Percentiles rank a stretch among this genome's conserved stretches.
Evolutionary conservation across 1,140 invertebrate genomes (phyloP).

Genomic region (Acromyrmex heyeri): DNA sequence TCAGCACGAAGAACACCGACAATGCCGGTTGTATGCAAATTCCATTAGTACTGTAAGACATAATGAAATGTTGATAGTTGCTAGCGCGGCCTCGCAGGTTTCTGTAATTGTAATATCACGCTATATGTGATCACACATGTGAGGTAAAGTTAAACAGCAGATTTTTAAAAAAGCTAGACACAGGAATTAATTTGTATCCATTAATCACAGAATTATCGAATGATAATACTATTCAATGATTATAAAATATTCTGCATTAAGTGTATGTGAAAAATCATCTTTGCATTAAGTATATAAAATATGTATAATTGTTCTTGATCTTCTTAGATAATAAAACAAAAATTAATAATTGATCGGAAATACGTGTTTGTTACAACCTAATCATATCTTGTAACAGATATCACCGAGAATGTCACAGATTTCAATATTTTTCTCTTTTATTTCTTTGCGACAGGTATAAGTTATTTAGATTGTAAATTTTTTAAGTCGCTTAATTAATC

Average conservation of each 20-base stretch:
- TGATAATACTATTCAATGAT: neutral
- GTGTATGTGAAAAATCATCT: neutral
- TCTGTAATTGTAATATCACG: slow-evolving; percentile 1
- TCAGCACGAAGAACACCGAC: slow-evolving; percentile 40
- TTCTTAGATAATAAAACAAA: neutral
- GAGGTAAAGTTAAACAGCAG: neutral
- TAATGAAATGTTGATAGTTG: slow-evolving; percentile 22
- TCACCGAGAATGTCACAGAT: slow-evolving; percentile 1
- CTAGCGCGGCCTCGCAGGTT: slow-evolving; percentile 5
- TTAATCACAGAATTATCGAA: neutral
- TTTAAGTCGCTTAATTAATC: slow-evolving; percentile 53
- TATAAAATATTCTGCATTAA: neutral
- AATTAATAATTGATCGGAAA: neutral
- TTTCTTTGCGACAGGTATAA: neutral
- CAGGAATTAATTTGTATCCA: neutral
- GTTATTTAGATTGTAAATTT: neutral
- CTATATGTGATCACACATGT: neutral
- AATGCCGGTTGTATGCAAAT: slow-evolving; percentile 31
- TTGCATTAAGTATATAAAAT: too few species aligned
- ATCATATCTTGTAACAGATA: neutral
- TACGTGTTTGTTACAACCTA: neutral
- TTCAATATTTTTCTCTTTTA: slow-evolving; percentile 10
- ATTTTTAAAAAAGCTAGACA: neutral
- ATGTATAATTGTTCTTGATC: neutral
- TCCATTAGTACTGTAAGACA: neutral